phyloP scores from a whole-genome alignment of 1,140 invertebrate genomes.

The Lycorma delicatula region DNA sequence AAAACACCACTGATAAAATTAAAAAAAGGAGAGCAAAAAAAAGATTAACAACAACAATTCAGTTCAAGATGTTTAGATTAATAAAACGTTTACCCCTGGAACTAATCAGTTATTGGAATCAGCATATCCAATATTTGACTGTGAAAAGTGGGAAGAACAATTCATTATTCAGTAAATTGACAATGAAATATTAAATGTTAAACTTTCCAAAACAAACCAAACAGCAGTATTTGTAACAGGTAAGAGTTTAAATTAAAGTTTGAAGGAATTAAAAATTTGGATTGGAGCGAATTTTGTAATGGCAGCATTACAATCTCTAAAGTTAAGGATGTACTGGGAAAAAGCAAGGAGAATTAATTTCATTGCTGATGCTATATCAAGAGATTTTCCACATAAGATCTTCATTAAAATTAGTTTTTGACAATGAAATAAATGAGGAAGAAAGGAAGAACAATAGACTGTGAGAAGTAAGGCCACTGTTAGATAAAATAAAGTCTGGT shows the following conservation, averaged over 20 bases:
- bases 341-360: not conserved
- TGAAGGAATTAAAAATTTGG: not conserved
- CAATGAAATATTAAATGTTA: not conserved
- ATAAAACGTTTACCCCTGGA: not conserved
- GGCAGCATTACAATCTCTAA: not conserved
- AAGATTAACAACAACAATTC: not conserved
- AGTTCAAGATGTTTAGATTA: not conserved
- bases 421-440: not conserved
- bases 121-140: not conserved
- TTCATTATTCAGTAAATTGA: not conserved
- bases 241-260: not conserved
- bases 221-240: not conserved
- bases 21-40: not conserved
- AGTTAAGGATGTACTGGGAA: conserved; percentile 5
- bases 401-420: conserved; percentile 1
- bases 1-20: not conserved
- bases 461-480: not conserved
- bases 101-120: not conserved
- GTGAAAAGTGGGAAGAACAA: not conserved
- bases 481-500: not conserved
- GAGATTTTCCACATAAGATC: conserved; percentile 1
- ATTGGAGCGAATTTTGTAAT: not conserved
- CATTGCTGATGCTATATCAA: not conserved
- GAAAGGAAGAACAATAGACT: not conserved
- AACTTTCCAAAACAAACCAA: not conserved